Evolutionary conservation across 2,797 vertebrate genomes (phyloP).

Genomic region (Hoplostethus atlanticus): DNA sequence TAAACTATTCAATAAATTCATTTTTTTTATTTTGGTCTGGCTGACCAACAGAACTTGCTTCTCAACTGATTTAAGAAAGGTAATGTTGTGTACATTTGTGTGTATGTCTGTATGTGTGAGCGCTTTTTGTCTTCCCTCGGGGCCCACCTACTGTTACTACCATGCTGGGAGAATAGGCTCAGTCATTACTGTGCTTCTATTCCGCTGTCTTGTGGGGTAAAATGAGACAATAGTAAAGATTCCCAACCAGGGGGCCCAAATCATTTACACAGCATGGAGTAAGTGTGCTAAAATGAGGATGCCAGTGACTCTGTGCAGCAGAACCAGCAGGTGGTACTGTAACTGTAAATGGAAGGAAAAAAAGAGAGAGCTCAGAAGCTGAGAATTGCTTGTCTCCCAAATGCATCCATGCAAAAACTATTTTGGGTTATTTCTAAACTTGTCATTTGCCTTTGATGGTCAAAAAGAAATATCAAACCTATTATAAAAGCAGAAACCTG

Average conservation of each 20-base stretch:
- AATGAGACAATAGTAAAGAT: conserved; percentile 83
- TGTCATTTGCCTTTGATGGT: conserved; percentile 32
- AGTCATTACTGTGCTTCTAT: conserved; percentile 79
- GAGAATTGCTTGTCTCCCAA: conserved; percentile 34
- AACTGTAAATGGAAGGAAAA: conserved; percentile 46
- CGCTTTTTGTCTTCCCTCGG: conserved; percentile 27
- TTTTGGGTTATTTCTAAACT: conserved; percentile 44
- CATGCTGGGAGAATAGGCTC: conserved; percentile 79
- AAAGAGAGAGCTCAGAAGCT: conserved; percentile 60
- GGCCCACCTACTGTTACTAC: conserved; percentile 62
- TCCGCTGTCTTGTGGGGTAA: conserved; percentile 74
- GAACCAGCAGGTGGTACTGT: conserved; percentile 73
- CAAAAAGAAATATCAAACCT: conserved; percentile 28
- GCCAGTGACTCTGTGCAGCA: conserved; percentile 66
- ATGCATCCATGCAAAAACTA: conserved; percentile 49
- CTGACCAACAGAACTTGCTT: no score
- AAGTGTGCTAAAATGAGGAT: conserved; percentile 65
- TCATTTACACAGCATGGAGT: conserved; percentile 78
- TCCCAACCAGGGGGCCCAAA: conserved; percentile 76
- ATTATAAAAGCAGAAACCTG: no score
- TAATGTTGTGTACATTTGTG: neutral
- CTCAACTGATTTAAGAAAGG: no score
- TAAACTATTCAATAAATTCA: no score
- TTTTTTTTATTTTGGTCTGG: no score
- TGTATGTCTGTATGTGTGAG: conserved; percentile 13